These are phyloP conservation scores for Corythoichthys haematopterus DNA, from an alignment of 2,113 vertebrate genomes.

Conservation along the genomic window DNA sequence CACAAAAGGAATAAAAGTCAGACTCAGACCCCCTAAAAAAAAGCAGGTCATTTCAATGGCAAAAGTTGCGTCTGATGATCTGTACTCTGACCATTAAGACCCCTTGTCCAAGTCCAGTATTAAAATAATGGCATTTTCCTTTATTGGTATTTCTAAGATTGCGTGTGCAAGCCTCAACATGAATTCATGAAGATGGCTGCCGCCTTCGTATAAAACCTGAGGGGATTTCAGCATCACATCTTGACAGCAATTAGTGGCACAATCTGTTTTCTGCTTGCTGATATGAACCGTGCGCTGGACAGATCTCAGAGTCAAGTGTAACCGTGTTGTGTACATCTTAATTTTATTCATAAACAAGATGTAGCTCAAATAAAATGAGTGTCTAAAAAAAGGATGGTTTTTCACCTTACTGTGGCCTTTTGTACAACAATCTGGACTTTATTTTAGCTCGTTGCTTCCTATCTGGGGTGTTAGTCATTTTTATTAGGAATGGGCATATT, in stretches of 20 bases:
- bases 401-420: constrained; percentile 92
- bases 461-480: constrained; percentile 64
- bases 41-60: constrained; percentile 60
- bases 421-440: constrained; percentile 78
- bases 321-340: constrained; percentile 65
- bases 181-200: constrained; percentile 63
- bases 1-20: constrained; percentile 43
- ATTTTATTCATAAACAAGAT: constrained; percentile 63
- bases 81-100: constrained; percentile 5
- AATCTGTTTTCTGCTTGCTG: constrained; percentile 69
- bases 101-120: not conserved
- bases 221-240: constrained; percentile 70
- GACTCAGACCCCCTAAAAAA: constrained; percentile 20
- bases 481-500: constrained; percentile 39
- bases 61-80: constrained; percentile 28
- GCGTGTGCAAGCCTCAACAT: constrained; percentile 54
- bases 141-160: constrained; percentile 56
- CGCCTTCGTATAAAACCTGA: constrained; percentile 60
- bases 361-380: constrained; percentile 53
- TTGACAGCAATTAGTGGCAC: constrained; percentile 75
- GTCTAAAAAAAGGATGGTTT: constrained; percentile 66
- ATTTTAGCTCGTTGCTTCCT: constrained; percentile 67
- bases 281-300: constrained; percentile 65
- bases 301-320: constrained; percentile 63
- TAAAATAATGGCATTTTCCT: constrained; percentile 46